Conservation (phyloP, 2,113 vertebrate species). For the Campylorhamphus procurvoides region DNA sequence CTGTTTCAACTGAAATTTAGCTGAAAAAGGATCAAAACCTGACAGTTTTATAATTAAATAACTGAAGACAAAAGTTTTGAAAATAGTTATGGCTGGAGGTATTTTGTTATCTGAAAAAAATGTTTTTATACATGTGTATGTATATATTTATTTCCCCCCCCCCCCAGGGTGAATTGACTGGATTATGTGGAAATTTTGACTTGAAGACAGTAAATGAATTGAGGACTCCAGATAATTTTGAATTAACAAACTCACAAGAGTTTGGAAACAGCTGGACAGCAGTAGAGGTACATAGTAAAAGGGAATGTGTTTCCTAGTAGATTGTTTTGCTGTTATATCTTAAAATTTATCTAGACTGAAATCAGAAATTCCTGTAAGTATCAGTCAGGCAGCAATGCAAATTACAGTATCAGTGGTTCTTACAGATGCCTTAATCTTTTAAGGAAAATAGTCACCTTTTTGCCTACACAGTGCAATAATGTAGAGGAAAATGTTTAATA, state of each 20-base stretch:
- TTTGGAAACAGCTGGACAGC: conserved; percentile 95
- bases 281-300: conserved; percentile 76
- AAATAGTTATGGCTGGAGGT: accelerated
- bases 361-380: background rate
- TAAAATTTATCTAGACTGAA: background rate
- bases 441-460: background rate
- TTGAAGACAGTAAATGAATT: conserved; percentile 93
- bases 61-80: background rate
- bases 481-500: background rate
- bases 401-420: accelerated
- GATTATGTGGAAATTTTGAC: conserved; percentile 96
- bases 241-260: conserved; percentile 89
- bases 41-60: background rate
- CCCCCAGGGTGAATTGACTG: conserved; percentile 83
- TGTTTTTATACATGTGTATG: accelerated
- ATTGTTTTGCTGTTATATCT: background rate
- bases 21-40: background rate
- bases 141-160: background rate
- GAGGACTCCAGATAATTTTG: conserved; percentile 92
- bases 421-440: background rate
- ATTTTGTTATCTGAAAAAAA: background rate
- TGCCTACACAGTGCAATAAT: background rate
- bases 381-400: background rate
- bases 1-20: background rate
- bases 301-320: background rate